phyloP scores from a whole-genome alignment of 2,113 vertebrate species.

The Pholis gunnellus region DNA sequence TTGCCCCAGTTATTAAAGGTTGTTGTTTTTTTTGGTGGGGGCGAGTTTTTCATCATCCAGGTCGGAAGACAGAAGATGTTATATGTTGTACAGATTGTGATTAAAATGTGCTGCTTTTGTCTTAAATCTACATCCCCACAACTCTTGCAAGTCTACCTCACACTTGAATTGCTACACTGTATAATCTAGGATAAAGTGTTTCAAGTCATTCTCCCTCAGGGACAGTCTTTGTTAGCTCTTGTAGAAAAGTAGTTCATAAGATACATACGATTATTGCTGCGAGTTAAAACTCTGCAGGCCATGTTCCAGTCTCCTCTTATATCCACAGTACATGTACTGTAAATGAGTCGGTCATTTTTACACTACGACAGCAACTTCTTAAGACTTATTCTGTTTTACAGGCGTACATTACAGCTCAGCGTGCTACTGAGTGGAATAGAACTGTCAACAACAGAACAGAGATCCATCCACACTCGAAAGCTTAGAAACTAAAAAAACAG shows the following conservation, averaged over 20 bases:
- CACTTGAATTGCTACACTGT: background rate
- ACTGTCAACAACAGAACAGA: constrained; percentile 53
- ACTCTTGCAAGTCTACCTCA: background rate
- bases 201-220: constrained; percentile 30
- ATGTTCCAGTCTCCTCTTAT: constrained; percentile 24
- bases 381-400: constrained; percentile 52
- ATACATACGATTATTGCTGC: constrained; percentile 21
- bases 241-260: constrained; percentile 47
- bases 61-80: background rate
- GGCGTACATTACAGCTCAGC: constrained; percentile 50
- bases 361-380: constrained; percentile 47
- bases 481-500: constrained; percentile 56
- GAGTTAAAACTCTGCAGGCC: constrained; percentile 41
- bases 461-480: constrained; percentile 47
- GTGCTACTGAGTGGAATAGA: constrained; percentile 38
- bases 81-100: background rate
- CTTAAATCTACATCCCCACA: background rate
- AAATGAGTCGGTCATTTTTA: constrained; percentile 47
- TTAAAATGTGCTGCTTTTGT: background rate
- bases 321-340: constrained; percentile 26
- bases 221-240: constrained; percentile 25
- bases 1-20: background rate
- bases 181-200: constrained; percentile 36
- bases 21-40: background rate
- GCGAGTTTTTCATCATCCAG: background rate